Evolutionary conservation across 2,888 invertebrate species (phyloP), one percentile per base, ranked within the genome.

Genomic region (Griposia aprilina): DNA sequence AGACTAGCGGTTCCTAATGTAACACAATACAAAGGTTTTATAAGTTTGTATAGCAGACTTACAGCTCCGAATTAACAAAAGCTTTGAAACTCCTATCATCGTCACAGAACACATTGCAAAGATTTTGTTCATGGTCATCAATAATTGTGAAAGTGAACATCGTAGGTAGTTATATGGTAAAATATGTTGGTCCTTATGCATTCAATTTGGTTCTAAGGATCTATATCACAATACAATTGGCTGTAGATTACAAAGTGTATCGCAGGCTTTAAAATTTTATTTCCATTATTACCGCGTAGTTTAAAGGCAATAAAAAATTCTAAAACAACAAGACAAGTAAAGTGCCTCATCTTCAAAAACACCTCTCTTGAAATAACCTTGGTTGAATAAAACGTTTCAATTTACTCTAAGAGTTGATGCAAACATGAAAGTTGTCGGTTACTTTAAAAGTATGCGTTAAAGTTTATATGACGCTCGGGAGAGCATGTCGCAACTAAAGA

Each of bases 361-460:
- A 90, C 85, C 74, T 79, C 74, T 87, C 81, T 85, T 71, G 74
- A 88, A 89, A 89, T 87, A 87, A 81, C 78, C 74, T 79, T 78
- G 77, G 82, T 83, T 85, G 85, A 85, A 87, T 90, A 86, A 87
- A 88, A 88, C 87, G 85, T 87, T 90, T 90, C 91, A 88, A 90
- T 91, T 91, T 91, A 88, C 87, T 84, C 86, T 88, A 89, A 89
- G 85, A 89, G 87, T 85, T 85, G 84, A 91, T 89, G 89, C 90
- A 90, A 91, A 90, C 89, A 91, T 89, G 89, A 88, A 91, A 89
- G 87, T 91, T 90, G 89, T 90, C 84, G 90, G 90, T 91, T 93
- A 93, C 93, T 94, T 93, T 93, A 91, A 90, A 89, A 91, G 90
- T 90, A 85, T 86, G 90, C 89, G 90, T 90, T 90, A 87, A 91